phyloP scores from a whole-genome alignment of 2,113 vertebrate species.

The Paradoxurus hermaphroditus region DNA sequence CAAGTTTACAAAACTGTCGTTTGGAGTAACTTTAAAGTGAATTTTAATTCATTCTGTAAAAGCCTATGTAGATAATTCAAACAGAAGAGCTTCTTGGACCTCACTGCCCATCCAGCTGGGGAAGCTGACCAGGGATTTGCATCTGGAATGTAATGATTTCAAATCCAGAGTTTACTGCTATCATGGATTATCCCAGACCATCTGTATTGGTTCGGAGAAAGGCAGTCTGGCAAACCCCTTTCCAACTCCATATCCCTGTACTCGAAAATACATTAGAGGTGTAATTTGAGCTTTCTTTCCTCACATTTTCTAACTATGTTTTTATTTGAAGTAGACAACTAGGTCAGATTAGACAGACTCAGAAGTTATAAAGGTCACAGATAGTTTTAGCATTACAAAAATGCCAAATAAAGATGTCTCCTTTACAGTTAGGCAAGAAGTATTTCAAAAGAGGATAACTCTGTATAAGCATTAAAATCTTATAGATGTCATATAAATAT shows the following conservation, averaged over 20 bases:
- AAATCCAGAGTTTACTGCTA: neutral
- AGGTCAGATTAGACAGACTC: neutral
- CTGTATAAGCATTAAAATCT: neutral
- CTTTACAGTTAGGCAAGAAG: neutral
- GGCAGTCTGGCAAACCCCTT: neutral
- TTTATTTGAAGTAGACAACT: slow-evolving; percentile 34
- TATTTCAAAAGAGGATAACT: neutral
- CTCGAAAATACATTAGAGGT: neutral
- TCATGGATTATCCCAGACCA: neutral
- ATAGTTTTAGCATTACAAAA: neutral
- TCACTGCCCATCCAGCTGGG: neutral
- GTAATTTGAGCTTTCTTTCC: neutral
- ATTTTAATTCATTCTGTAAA: neutral
- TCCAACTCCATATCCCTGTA: neutral
- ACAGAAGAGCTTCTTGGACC: neutral
- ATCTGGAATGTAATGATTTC: neutral
- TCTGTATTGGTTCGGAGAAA: neutral
- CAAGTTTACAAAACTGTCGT: neutral
- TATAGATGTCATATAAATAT: neutral
- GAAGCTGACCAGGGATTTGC: neutral
- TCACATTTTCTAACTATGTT: neutral
- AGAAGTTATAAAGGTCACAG: neutral
- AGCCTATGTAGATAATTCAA: neutral
- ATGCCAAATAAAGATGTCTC: neutral
- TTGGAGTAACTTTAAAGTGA: neutral